These are phyloP conservation scores for Phrynocephalus versicolor DNA, from an alignment of 2,113 vertebrate genomes.

Conservation along the genomic window DNA sequence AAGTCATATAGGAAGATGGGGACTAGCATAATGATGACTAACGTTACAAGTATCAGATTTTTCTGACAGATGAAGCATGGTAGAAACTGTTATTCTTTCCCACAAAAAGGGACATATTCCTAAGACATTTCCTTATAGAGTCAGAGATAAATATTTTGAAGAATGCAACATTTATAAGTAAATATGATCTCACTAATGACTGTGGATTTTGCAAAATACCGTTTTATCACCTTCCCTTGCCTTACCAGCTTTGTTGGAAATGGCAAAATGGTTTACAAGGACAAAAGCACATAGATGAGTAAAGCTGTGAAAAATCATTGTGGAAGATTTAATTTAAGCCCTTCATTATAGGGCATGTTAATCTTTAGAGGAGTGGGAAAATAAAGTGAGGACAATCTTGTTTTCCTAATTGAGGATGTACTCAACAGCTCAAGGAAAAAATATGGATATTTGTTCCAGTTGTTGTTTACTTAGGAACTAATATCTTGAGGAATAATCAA, in stretches of 20 bases:
- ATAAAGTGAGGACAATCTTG: neutral
- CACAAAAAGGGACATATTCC: neutral
- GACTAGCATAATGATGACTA: neutral
- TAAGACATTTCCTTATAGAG: too few species aligned
- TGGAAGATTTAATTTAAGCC: neutral
- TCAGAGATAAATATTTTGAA: too few species aligned
- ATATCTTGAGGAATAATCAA: neutral
- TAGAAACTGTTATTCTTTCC: neutral
- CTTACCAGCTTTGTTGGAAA: neutral
- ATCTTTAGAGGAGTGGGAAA: neutral
- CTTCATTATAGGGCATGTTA: neutral
- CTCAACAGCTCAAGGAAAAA: neutral
- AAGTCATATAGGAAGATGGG: neutral
- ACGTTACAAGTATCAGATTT: too few species aligned
- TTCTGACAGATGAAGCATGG: too few species aligned
- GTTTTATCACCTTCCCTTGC: too few species aligned
- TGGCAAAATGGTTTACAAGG: neutral
- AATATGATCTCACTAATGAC: neutral
- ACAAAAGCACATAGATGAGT: neutral
- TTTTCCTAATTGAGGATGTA: neutral
- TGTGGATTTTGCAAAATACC: neutral
- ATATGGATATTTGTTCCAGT: neutral
- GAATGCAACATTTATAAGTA: too few species aligned
- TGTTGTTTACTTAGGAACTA: neutral
- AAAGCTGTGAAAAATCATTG: neutral